phyloP scores from a whole-genome alignment of 2,113 vertebrate species.

The Entomyzon cyanotis region DNA sequence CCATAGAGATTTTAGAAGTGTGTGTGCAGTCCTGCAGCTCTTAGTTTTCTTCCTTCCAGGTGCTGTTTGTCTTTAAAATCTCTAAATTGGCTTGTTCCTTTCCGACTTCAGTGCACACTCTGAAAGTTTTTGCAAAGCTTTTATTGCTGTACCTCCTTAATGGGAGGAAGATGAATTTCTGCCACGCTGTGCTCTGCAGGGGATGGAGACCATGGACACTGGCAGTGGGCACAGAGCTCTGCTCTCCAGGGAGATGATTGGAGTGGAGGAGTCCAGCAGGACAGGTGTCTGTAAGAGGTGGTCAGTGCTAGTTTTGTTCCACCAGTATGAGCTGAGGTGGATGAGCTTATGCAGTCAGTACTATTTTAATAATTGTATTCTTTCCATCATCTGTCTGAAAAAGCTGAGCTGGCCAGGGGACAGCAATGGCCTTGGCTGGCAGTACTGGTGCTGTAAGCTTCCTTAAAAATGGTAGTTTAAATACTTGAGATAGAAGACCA shows the following conservation, averaged over 20 bases:
- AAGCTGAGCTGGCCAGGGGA: not conserved
- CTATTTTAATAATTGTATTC: not conserved
- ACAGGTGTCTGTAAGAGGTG: not conserved
- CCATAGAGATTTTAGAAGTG: not conserved
- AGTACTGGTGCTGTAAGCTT: not conserved
- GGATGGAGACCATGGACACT: not conserved
- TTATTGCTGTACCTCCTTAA: not conserved
- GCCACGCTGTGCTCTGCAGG: not conserved
- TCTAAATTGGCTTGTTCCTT: rapidly evolving
- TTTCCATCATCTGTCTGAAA: not conserved
- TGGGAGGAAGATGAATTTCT: not conserved
- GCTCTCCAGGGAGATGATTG: not conserved
- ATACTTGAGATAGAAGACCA: not conserved
- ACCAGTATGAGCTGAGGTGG: not conserved
- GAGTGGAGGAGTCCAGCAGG: not conserved
- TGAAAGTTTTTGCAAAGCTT: not conserved
- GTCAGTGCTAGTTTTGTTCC: not conserved
- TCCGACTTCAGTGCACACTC: not conserved
- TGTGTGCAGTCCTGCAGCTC: not conserved
- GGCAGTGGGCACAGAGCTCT: not conserved
- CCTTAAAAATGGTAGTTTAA: not conserved
- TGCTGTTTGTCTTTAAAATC: not conserved
- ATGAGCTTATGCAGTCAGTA: not conserved
- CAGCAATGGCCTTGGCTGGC: not conserved
- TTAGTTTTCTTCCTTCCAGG: not conserved